A percentile compares a stretch with the other conserved stretches of the same genome.
Conservation (phyloP, 2,888 invertebrate genomes). For the Parnassius apollo region DNA sequence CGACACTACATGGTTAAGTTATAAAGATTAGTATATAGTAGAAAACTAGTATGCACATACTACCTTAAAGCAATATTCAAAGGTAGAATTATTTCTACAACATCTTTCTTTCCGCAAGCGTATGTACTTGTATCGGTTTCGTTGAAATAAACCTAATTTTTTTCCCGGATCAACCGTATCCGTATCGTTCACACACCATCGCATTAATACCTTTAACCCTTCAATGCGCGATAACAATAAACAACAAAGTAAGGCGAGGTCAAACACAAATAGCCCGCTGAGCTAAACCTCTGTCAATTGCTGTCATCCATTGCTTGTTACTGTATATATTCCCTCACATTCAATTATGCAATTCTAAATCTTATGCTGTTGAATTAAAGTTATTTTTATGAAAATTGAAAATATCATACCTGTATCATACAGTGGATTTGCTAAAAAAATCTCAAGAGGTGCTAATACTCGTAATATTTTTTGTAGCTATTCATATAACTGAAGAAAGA, state of each 20-base stretch:
- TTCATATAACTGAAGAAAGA: constrained; percentile 3
- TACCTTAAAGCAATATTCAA: no score
- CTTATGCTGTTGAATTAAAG: constrained; percentile 4
- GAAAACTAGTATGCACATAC: no score
- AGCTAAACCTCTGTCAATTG: constrained; percentile 49
- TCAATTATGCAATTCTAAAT: not conserved
- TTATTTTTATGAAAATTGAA: not conserved
- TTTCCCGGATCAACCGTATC: not conserved
- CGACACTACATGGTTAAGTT: no score
- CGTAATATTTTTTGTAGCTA: constrained; percentile 18
- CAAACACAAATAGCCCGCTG: constrained; percentile 45
- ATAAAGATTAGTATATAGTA: no score
- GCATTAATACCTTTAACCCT: constrained; percentile 42
- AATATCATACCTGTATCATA: constrained; percentile 6
- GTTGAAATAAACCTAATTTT: not conserved
- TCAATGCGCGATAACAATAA: constrained; percentile 43
- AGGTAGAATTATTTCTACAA: not conserved
- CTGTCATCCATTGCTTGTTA: constrained; percentile 33
- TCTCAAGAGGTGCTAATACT: constrained; percentile 23
- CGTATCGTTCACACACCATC: constrained; percentile 55
- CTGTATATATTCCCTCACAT: not conserved
- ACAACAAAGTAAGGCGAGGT: constrained; percentile 36
- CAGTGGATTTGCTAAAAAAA: constrained; percentile 28
- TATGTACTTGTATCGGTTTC: not conserved
- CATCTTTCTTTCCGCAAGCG: not conserved